A percentile compares a stretch with the other conserved stretches of the same genome.
phyloP scores from a whole-genome alignment of 2,113 vertebrate genomes.

The Prochilodus magdalenae region DNA sequence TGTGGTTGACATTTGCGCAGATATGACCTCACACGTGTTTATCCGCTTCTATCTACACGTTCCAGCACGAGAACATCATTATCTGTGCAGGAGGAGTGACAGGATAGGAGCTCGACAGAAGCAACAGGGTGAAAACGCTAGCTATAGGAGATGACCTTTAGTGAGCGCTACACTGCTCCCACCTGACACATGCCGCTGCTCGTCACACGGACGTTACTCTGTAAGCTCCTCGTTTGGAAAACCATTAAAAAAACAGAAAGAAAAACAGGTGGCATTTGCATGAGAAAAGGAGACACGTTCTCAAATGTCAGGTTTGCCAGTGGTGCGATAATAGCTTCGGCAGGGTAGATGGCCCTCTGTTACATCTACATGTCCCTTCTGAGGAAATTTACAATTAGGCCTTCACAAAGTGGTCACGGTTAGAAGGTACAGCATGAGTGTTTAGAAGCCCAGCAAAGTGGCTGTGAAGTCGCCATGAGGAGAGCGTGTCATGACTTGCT shows the following conservation, averaged over 20 bases:
- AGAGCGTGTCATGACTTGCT: no score
- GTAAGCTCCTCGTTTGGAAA: background rate
- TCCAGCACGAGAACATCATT: slow-evolving; percentile 31
- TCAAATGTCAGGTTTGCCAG: slow-evolving; percentile 38
- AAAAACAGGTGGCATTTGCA: slow-evolving; percentile 30
- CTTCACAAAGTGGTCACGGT: background rate
- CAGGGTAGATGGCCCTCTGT: background rate
- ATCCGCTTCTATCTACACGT: background rate
- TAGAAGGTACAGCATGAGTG: background rate
- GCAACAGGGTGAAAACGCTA: slow-evolving; percentile 7
- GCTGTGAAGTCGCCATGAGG: no score
- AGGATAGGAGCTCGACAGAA: slow-evolving; percentile 1
- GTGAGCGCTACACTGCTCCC: background rate
- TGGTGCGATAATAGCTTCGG: slow-evolving; percentile 19
- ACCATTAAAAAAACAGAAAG: background rate
- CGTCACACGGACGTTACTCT: background rate
- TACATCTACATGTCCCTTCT: no score
- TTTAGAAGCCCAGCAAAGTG: no score
- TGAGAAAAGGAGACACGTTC: slow-evolving; percentile 20
- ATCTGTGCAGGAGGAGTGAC: slow-evolving; percentile 25
- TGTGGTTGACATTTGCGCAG: slow-evolving; percentile 14
- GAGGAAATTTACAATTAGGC: background rate
- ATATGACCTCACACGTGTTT: background rate
- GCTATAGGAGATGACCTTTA: slow-evolving; percentile 43
- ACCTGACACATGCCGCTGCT: background rate